Evolutionary conservation across 1,140 invertebrate species (phyloP).

Genomic region (Latrodectus geometricus): DNA sequence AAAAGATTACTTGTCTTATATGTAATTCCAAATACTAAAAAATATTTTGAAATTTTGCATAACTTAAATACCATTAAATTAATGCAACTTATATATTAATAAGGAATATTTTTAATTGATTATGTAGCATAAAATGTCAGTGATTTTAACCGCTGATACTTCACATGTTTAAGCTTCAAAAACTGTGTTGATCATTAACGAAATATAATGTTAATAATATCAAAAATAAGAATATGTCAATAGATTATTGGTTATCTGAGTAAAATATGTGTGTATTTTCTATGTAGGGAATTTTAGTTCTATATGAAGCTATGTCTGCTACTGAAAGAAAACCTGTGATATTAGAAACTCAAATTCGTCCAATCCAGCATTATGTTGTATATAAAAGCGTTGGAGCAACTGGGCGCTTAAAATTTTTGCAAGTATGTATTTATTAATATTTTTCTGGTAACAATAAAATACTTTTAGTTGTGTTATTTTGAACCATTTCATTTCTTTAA

Average conservation of each 20-base stretch:
- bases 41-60: no score
- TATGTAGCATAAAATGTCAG: no score
- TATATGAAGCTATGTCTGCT: slow-evolving; percentile 65
- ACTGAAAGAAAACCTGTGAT: slow-evolving; percentile 69
- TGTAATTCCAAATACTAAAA: no score
- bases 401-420: slow-evolving; percentile 67
- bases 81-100: no score
- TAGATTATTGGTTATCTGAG: not conserved
- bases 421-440: slow-evolving; percentile 65
- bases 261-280: slow-evolving; percentile 7
- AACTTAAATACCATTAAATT: no score
- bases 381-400: slow-evolving; percentile 69
- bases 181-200: no score
- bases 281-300: slow-evolving; percentile 66
- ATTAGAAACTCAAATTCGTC: slow-evolving; percentile 77
- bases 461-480: not conserved
- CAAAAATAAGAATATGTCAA: no score
- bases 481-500: slow-evolving; percentile 61
- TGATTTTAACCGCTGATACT: no score
- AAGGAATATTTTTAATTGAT: no score
- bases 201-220: no score
- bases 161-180: no score
- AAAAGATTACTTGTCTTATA: no score
- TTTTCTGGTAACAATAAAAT: not conserved
- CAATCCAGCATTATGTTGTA: slow-evolving; percentile 70